Evolutionary conservation across 1,140 invertebrate species (phyloP), one percentile per base, ranked within the genome.

Genomic region (Planococcus citri): DNA sequence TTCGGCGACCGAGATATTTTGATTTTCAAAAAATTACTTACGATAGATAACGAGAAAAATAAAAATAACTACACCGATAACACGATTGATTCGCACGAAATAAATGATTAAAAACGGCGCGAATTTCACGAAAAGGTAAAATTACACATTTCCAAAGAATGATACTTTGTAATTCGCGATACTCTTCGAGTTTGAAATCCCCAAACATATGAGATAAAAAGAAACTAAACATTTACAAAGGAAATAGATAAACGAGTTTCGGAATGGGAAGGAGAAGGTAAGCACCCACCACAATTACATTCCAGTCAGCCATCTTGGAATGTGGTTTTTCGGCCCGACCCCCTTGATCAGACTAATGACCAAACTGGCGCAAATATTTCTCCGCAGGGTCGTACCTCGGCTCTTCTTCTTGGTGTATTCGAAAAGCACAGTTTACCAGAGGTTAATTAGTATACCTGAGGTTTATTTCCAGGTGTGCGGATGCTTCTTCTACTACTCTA

Each of bases 261-360:
- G 41, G 57, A 29, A 61, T 14, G 41, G 27, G 25, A 51, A 38
- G 21, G 33, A 27, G 22, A 33, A 38, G 22, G 33, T 67, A 51
- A 58, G 27, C 25, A 38, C 27, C 22, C 71, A 58, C 68, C 77
- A 79, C 77, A 77, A 79, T 77, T 78, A 79, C 80, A 81, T 81
- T 81, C 80, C 80, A 78, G 78, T 76, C 79, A 78, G 79, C 80
- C 80, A 81, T 81, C 78, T 81, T 81, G 80, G 80, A 81, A 81
- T 81, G 80, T 79, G 79, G 80, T 71, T 68, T 68, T 69, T 68
- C 68, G 68, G 69, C 78, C 80, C 78, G 79, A 69, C 21, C 60
- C 60, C 60, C 60, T 64, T 27, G 60, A 64, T 25, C 25, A 20
- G 20, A 64, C 60, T 64, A 64, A 64, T 64, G 22, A 64, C 60